Evolutionary conservation across 2,113 vertebrate species (phyloP), one percentile per base, ranked within the genome.

Genomic region (Aphelocoma coerulescens): DNA sequence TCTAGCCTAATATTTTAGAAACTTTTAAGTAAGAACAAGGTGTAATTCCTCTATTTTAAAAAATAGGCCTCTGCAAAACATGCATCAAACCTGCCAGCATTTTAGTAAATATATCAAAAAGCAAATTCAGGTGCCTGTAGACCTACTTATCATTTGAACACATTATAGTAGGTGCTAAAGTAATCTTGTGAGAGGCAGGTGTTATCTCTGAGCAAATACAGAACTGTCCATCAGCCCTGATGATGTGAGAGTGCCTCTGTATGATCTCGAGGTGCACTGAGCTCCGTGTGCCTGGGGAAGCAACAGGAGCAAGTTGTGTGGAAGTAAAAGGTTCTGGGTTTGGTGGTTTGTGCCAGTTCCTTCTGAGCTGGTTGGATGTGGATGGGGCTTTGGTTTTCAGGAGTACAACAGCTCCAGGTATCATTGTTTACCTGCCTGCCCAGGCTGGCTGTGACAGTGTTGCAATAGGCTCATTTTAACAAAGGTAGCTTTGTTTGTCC

Each of bases 11-110:
- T 74, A 51, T 41, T 93, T 83, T 82, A 69, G 67, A 39, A 88
- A 91, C 78, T 93, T 77, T 21, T 49, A 87, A 73, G n/a, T 13
- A 68, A 83, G 67, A 94, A 28, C 35, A 43, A 62, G 65, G 20
- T 79, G 46, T 89, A 62, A 73, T 91, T 76, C 54, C 69, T 62
- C 33, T 88, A 9, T 68, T 94, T 95, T 62, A 21, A 67, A 92
- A 84, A 88, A 58, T 10, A 13, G 2, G 13, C 49, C 48, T 44
- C 41, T 89, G 81, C 78, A 69, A 91, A 90, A n/a, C 35, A 16
- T 14, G 58, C 39, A n/a, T 75, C 71, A 62, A 52, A 66, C 57
- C 58, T 76, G 75, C 78, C 54, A 58, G 3, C 18, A 2, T 8
- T 27, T 44, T 27, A 28, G 58, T 54, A 72, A 85, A 79, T 79